phyloP scores from a whole-genome alignment of 2,888 invertebrate genomes.

The Merodon equestris region DNA sequence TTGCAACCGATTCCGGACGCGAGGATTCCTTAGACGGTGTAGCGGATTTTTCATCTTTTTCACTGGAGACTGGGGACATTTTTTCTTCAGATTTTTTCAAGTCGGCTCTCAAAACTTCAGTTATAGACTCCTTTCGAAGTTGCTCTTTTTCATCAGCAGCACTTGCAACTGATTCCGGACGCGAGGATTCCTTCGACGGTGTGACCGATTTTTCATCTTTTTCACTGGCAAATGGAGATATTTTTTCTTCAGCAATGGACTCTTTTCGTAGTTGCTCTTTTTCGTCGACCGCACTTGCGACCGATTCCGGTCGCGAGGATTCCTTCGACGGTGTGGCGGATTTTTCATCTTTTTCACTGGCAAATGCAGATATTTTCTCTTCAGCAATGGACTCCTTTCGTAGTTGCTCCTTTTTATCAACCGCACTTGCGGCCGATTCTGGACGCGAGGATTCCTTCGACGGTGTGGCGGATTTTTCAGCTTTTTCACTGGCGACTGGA shows the following conservation, averaged over 20 bases:
- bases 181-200: constrained; percentile 31
- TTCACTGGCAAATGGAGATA: constrained; percentile 26
- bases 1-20: constrained; percentile 33
- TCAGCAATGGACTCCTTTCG: constrained; percentile 56
- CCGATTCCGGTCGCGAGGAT: constrained; percentile 68
- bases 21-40: constrained; percentile 39
- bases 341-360: constrained; percentile 51
- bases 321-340: constrained; percentile 55
- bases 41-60: constrained; percentile 53
- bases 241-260: constrained; percentile 64
- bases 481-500: constrained; percentile 1
- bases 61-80: constrained; percentile 58
- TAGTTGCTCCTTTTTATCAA: constrained; percentile 44
- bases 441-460: constrained; percentile 70
- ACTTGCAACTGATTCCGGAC: constrained; percentile 53
- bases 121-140: constrained; percentile 59
- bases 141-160: constrained; percentile 69
- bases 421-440: constrained; percentile 70
- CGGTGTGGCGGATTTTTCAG: constrained; percentile 13
- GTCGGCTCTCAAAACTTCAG: constrained; percentile 50
- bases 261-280: constrained; percentile 62
- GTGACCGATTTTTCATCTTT: constrained; percentile 39
- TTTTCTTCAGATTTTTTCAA: constrained; percentile 60
- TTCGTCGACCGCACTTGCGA: constrained; percentile 16
- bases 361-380: constrained; percentile 64